These are phyloP conservation scores for Vanessa tameamea DNA, from an alignment of 1,140 invertebrate species.

Conservation along the genomic window DNA sequence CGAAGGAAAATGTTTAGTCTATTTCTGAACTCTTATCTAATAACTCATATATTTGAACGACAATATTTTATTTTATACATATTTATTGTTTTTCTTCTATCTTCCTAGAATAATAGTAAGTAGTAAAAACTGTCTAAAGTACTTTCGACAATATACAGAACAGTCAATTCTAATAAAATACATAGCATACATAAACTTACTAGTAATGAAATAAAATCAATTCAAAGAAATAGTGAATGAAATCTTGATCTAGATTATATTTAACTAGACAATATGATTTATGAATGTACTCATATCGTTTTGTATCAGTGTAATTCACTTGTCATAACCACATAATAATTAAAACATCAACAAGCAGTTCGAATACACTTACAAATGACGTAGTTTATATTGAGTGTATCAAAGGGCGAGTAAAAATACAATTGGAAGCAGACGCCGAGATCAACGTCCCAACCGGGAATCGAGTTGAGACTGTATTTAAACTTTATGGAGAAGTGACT, in stretches of 20 bases:
- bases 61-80: no score
- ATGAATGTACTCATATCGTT: conserved; percentile 12
- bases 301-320: conserved; percentile 31
- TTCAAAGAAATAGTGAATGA: no score
- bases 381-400: conserved; percentile 37
- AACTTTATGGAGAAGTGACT: not conserved
- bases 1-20: no score
- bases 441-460: conserved; percentile 62
- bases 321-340: conserved; percentile 39
- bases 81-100: no score
- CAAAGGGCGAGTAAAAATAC: conserved; percentile 43
- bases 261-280: conserved; percentile 23
- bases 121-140: no score
- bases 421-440: conserved; percentile 54
- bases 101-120: no score
- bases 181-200: no score
- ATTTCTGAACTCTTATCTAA: no score
- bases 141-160: no score
- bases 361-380: conserved; percentile 17
- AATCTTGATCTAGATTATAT: not conserved
- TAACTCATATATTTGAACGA: no score
- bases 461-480: conserved; percentile 16
- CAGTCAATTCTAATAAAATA: no score
- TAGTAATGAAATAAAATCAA: no score
- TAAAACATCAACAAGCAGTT: conserved; percentile 28